A percentile compares a stretch with the other conserved stretches of the same genome.
Conservation (phyloP, 1,140 invertebrate genomes). For the Bombus huntii region DNA sequence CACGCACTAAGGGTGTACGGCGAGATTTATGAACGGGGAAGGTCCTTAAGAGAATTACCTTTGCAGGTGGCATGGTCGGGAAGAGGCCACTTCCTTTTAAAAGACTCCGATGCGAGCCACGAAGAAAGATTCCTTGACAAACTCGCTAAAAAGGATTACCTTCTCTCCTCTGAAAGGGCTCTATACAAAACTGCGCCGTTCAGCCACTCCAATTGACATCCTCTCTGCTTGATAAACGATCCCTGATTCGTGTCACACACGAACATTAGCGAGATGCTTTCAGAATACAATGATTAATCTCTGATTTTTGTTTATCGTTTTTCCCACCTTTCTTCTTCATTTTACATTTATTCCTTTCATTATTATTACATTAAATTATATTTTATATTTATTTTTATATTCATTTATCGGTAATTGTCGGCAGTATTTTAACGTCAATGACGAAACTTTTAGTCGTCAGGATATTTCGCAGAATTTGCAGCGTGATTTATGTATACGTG, state of each 20-base stretch:
- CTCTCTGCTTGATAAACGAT: constrained; percentile 24
- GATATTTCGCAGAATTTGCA: background rate
- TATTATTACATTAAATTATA: no score
- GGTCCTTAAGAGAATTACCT: constrained; percentile 64
- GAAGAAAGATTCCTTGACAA: constrained; percentile 50
- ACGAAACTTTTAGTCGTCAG: background rate
- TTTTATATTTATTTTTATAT: no score
- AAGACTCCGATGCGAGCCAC: constrained; percentile 36
- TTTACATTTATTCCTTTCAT: background rate
- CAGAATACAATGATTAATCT: background rate
- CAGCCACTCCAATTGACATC: constrained; percentile 39
- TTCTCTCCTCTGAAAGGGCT: constrained; percentile 18
- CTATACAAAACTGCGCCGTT: constrained; percentile 60
- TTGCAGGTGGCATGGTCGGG: constrained; percentile 38
- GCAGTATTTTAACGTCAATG: no score
- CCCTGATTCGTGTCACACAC: background rate
- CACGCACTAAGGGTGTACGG: background rate
- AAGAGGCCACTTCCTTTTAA: constrained; percentile 46
- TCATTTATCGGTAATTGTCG: no score
- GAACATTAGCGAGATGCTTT: background rate
- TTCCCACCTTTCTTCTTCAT: no score
- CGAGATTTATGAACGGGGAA: constrained; percentile 56
- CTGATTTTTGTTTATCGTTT: background rate
- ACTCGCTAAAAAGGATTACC: constrained; percentile 63
- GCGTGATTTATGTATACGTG: no score